Conservation (phyloP, 2,888 invertebrate species). For the Lasioglossum oenotherae region DNA sequence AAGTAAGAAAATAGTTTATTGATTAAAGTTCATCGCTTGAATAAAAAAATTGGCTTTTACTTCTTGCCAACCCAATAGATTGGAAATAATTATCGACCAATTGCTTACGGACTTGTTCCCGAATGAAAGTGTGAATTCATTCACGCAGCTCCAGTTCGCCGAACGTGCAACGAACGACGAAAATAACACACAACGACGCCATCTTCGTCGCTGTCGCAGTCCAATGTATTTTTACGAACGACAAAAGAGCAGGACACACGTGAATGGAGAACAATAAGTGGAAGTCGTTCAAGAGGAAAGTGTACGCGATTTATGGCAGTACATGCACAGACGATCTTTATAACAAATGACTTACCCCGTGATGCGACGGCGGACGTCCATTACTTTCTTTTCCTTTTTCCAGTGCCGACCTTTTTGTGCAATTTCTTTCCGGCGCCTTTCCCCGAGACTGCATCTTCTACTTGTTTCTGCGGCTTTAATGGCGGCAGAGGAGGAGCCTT, state of each 20-base stretch:
- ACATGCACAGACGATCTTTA: neutral
- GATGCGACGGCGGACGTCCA: neutral
- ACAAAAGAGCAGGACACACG: neutral
- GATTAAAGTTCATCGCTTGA: too few relatives aligned
- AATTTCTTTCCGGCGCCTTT: neutral
- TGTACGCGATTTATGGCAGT: neutral
- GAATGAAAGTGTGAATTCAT: neutral
- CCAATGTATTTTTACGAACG: conserved; percentile 49
- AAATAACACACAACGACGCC: conserved; percentile 54
- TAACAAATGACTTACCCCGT: neutral
- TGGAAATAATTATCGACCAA: neutral
- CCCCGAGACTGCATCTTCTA: neutral
- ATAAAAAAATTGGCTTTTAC: too few relatives aligned
- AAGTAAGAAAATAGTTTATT: too few relatives aligned
- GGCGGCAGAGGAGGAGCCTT: conserved; percentile 59
- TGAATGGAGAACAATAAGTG: neutral
- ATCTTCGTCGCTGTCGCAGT: conserved; percentile 10
- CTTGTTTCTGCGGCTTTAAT: neutral
- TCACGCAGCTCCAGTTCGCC: conserved; percentile 30
- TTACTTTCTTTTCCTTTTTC: conserved; percentile 34
- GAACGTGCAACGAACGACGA: conserved; percentile 53
- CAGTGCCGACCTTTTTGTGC: conserved; percentile 32
- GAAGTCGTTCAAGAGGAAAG: neutral
- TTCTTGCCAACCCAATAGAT: too few relatives aligned
- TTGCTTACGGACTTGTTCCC: neutral